phyloP scores from a whole-genome alignment of 2,113 vertebrate species.

The Microcebus lehilahytsara region DNA sequence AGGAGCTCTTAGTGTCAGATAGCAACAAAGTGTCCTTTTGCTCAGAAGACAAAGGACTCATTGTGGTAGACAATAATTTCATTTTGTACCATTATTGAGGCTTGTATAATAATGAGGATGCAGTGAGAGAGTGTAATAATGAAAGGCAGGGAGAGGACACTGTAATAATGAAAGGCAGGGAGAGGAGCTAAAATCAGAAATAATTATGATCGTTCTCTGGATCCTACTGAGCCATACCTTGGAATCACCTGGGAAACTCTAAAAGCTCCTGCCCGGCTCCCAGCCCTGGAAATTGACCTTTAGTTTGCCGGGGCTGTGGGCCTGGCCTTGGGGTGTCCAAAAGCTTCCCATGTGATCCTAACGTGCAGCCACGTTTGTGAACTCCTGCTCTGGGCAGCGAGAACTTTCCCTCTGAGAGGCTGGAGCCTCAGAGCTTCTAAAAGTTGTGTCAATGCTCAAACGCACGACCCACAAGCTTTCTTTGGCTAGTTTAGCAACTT shows the following conservation, averaged over 20 bases:
- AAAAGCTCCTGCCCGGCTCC: too few relatives aligned
- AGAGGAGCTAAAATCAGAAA: constrained; percentile 38
- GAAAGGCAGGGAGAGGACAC: constrained; percentile 41
- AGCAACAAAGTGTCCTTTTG: constrained; percentile 63
- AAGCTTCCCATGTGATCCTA: not conserved
- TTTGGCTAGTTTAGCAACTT: not conserved
- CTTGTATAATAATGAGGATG: constrained; percentile 16
- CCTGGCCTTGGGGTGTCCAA: not conserved
- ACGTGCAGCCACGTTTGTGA: too few relatives aligned
- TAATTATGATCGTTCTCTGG: not conserved
- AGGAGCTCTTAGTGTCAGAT: constrained; percentile 19
- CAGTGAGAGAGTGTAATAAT: not conserved
- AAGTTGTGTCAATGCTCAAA: not conserved
- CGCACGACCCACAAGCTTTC: not conserved
- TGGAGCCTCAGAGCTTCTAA: not conserved
- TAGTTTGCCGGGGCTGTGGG: not conserved
- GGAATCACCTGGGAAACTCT: not conserved
- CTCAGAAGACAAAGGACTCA: constrained; percentile 76
- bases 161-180: constrained; percentile 6
- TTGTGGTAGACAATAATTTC: constrained; percentile 68
- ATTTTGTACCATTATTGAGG: constrained; percentile 62
- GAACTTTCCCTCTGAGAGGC: not conserved
- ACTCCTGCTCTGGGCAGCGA: too few relatives aligned
- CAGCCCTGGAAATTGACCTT: too few relatives aligned
- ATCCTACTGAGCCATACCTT: not conserved